Percentiles rank a stretch among this genome's conserved stretches.
Conservation (phyloP, 2,113 vertebrate species). For the Callopanchax toddi region DNA sequence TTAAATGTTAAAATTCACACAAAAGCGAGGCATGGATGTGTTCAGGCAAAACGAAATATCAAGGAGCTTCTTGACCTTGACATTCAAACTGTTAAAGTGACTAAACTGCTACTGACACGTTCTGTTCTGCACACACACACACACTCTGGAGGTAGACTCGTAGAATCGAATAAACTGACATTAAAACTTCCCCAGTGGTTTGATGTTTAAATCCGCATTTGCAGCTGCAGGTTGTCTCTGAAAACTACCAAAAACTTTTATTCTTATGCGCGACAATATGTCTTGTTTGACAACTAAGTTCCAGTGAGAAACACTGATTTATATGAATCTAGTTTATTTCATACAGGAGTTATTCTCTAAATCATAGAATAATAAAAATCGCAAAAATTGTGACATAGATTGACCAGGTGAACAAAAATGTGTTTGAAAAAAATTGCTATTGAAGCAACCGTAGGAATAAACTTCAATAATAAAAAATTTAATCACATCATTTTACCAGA, state of each 20-base stretch:
- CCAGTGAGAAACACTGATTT: no score
- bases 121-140: slow-evolving; percentile 29
- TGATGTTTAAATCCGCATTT: slow-evolving; percentile 16
- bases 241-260: neutral
- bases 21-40: slow-evolving; percentile 34
- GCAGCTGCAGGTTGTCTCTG: neutral
- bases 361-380: no score
- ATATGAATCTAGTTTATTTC: no score
- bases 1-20: slow-evolving; percentile 39
- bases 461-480: no score
- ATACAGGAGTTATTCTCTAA: no score
- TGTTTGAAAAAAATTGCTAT: no score
- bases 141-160: slow-evolving; percentile 12
- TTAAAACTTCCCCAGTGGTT: slow-evolving; percentile 1
- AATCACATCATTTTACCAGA: no score
- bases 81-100: slow-evolving; percentile 51
- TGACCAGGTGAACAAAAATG: no score
- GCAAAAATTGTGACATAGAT: no score
- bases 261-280: no score
- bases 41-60: slow-evolving; percentile 45
- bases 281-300: neutral
- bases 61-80: slow-evolving; percentile 57
- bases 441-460: no score
- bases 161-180: slow-evolving; percentile 28
- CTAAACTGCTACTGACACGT: slow-evolving; percentile 11